Evolutionary conservation across 2,797 vertebrate genomes (phyloP).

Genomic region (Hydrocynus forskahlii): DNA sequence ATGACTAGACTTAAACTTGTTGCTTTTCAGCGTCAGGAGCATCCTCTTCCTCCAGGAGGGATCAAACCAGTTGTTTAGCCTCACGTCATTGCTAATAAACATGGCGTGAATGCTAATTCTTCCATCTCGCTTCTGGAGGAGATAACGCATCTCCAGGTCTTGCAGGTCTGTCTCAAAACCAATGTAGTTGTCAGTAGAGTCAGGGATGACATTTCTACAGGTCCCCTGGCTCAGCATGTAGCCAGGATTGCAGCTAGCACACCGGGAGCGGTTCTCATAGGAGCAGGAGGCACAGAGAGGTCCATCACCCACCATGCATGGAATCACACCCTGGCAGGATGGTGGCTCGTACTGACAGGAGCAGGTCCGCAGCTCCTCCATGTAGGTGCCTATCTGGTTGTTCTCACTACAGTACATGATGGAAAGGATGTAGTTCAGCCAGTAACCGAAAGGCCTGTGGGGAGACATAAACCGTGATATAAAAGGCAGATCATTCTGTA

Average conservation of each 20-base stretch:
- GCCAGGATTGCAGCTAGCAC: slow-evolving; percentile 89
- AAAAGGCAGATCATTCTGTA: slow-evolving; percentile 19
- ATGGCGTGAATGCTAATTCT: slow-evolving; percentile 92
- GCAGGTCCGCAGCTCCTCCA: slow-evolving; percentile 89
- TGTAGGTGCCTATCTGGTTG: slow-evolving; percentile 90
- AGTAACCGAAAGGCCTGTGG: slow-evolving; percentile 86
- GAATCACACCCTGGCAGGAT: slow-evolving; percentile 85
- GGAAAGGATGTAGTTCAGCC: slow-evolving; percentile 93
- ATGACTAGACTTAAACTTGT: slow-evolving; percentile 95
- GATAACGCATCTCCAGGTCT: slow-evolving; percentile 90
- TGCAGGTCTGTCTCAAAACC: slow-evolving; percentile 96
- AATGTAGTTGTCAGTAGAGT: slow-evolving; percentile 95
- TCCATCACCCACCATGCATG: slow-evolving; percentile 89
- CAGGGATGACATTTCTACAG: slow-evolving; percentile 93
- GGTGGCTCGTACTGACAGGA: slow-evolving; percentile 91
- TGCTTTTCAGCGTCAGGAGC: slow-evolving; percentile 96
- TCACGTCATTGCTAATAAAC: slow-evolving; percentile 97
- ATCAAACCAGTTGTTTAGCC: slow-evolving; percentile 97
- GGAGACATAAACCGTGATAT: slow-evolving; percentile 4
- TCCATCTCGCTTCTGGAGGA: slow-evolving; percentile 88
- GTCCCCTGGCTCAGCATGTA: slow-evolving; percentile 92
- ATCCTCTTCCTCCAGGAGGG: slow-evolving; percentile 96
- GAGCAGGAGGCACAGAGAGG: slow-evolving; percentile 87
- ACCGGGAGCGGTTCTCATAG: slow-evolving; percentile 92
- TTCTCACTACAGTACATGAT: slow-evolving; percentile 98